Evolutionary conservation across 2,113 vertebrate species (phyloP).

Genomic region (Saguinus midas): DNA sequence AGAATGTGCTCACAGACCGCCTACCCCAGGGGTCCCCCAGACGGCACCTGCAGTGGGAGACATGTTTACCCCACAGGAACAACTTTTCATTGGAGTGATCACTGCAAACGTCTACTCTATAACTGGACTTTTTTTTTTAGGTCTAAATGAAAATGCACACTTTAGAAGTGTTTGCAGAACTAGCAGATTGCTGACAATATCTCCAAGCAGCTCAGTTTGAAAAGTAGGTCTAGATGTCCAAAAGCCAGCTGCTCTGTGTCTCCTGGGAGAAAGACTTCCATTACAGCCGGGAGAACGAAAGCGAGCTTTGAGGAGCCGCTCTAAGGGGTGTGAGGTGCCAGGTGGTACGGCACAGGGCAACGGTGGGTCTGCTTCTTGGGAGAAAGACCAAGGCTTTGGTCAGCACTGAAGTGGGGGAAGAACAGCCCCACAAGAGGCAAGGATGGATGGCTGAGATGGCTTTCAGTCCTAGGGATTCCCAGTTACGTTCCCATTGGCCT

Average conservation of each 20-base stretch:
- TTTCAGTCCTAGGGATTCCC: not conserved
- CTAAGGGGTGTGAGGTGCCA: rapidly evolving
- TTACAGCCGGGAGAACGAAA: not conserved
- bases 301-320: not conserved
- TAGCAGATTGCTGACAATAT: not conserved
- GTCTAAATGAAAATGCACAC: slow-evolving; percentile 16
- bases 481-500: not conserved
- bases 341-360: not conserved
- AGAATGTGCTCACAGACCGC: not conserved
- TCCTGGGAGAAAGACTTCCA: not conserved
- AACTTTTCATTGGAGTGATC: not conserved
- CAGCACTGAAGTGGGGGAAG: not conserved
- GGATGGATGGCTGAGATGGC: rapidly evolving
- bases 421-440: not conserved
- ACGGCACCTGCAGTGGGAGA: not conserved
- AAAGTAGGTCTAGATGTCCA: not conserved
- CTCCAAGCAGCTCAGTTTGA: not conserved
- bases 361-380: not conserved
- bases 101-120: not conserved
- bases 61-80: not conserved
- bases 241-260: not conserved
- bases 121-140: not conserved
- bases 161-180: not conserved
- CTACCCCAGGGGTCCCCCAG: not conserved
- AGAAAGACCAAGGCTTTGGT: too few relatives aligned